These are phyloP conservation scores for Meiosimyza platycephala DNA, from an alignment of 2,888 invertebrate genomes.

Conservation along the genomic window DNA sequence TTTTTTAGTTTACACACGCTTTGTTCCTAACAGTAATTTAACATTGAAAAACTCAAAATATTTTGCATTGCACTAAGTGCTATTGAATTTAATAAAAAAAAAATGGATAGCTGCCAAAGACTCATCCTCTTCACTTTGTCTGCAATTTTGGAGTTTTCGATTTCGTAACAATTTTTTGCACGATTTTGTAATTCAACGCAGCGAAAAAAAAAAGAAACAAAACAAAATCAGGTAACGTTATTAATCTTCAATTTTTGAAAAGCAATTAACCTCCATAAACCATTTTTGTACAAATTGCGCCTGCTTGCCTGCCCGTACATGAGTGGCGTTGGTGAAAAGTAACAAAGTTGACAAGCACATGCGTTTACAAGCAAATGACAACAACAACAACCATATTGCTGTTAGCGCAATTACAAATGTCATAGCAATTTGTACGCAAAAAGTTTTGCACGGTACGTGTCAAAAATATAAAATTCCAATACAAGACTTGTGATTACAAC, in stretches of 20 bases:
- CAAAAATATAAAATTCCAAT: background rate
- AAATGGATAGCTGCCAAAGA: no score
- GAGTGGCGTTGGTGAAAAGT: background rate
- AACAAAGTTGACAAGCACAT: constrained; percentile 16
- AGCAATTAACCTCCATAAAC: constrained; percentile 25
- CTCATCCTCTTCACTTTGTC: no score
- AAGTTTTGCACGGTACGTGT: background rate
- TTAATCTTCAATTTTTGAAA: constrained; percentile 17
- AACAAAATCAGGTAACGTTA: background rate
- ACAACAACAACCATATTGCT: background rate
- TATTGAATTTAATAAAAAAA: no score
- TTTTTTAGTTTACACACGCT: no score
- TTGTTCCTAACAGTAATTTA: no score
- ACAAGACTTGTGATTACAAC: background rate
- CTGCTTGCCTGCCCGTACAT: no score
- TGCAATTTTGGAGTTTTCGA: background rate
- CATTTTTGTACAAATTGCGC: constrained; percentile 10
- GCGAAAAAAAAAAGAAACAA: background rate
- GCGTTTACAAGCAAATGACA: background rate
- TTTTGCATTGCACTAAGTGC: no score
- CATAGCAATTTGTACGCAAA: background rate
- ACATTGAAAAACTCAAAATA: no score
- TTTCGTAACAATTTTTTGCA: constrained; percentile 5
- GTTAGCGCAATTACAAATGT: constrained; percentile 2
- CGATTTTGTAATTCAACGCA: no score